Evolutionary conservation across 1,140 invertebrate species (phyloP).

Genomic region (Camponotus floridanus): DNA sequence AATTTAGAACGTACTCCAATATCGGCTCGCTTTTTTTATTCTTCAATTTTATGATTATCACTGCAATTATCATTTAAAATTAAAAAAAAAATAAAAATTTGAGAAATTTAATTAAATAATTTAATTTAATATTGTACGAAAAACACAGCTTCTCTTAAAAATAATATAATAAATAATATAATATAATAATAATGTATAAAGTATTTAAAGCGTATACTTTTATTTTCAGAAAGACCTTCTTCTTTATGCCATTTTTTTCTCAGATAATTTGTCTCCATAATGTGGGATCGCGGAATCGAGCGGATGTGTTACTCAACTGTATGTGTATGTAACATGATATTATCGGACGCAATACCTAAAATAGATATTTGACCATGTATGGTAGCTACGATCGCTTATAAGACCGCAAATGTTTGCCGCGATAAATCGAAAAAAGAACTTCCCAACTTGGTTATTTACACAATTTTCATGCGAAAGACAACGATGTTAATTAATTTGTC

Average conservation of each 20-base stretch:
- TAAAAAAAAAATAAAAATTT: neutral
- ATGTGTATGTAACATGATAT: slow-evolving; percentile 44
- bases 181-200: slow-evolving; percentile 7
- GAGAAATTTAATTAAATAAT: neutral
- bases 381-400: slow-evolving; percentile 10
- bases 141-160: neutral
- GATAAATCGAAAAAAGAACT: slow-evolving; percentile 15
- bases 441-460: neutral
- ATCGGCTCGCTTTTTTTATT: neutral
- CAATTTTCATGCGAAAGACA: neutral
- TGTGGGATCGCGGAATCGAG: neutral
- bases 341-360: neutral
- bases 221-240: neutral
- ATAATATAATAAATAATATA: no score
- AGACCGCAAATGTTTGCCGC: neutral
- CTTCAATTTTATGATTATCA: neutral
- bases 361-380: slow-evolving; percentile 35
- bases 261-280: slow-evolving; percentile 28
- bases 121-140: neutral
- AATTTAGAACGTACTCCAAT: neutral
- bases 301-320: slow-evolving; percentile 35
- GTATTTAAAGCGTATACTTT: neutral
- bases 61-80: no score
- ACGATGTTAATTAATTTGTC: neutral
- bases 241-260: slow-evolving; percentile 17